Evolutionary conservation across 2,888 invertebrate species (phyloP).

Genomic region (Ophonus ardosiacus): DNA sequence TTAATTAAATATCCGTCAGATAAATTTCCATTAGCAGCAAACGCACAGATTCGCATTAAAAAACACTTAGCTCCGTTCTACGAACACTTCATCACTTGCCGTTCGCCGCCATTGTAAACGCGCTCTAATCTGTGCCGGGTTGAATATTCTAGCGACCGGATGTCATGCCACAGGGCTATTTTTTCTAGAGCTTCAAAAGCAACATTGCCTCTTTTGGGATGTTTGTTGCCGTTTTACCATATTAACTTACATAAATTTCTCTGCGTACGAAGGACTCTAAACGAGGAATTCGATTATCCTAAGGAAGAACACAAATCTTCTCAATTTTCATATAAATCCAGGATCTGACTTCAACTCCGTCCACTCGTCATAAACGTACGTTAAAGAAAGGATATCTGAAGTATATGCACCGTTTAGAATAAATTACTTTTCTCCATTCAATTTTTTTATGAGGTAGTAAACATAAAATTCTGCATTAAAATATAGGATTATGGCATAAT

Average conservation of each 20-base stretch:
- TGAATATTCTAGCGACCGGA: conserved; percentile 21
- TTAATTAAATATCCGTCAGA: conserved; percentile 36
- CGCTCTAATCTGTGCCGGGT: conserved; percentile 10
- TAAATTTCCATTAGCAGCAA: conserved; percentile 29
- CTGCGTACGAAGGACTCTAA: neutral
- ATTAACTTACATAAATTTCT: conserved; percentile 23
- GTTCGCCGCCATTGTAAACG: neutral
- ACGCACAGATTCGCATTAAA: conserved; percentile 32
- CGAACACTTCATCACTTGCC: conserved; percentile 24
- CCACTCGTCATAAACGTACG: conserved; percentile 22
- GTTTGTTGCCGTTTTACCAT: conserved; percentile 20
- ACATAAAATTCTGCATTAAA: conserved; percentile 35
- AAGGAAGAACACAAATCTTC: conserved; percentile 26
- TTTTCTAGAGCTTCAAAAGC: conserved; percentile 1
- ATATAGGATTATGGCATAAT: neutral
- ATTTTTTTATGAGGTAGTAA: conserved; percentile 32
- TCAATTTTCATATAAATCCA: conserved; percentile 19
- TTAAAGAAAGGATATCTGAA: neutral
- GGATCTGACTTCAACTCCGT: neutral
- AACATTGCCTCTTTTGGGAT: neutral
- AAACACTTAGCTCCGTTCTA: conserved; percentile 38
- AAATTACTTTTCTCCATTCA: neutral
- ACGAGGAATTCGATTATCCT: conserved; percentile 8
- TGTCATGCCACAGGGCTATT: conserved; percentile 25
- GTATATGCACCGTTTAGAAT: conserved; percentile 29